These are phyloP conservation scores for Himalopsyche anomala DNA, from an alignment of 2,888 invertebrate species.

Conservation along the genomic window DNA sequence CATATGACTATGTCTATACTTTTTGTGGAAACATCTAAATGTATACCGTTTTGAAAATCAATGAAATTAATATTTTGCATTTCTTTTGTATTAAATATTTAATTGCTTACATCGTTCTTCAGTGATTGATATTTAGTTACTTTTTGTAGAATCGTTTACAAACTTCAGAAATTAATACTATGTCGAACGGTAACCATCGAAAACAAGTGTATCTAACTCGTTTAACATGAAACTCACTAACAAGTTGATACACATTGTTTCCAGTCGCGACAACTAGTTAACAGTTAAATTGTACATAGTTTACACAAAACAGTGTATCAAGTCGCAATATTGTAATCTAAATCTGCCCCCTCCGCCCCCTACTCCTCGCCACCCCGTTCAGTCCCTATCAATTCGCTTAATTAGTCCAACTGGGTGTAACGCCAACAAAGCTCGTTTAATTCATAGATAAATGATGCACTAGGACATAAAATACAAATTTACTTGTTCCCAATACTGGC, in stretches of 20 bases:
- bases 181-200: background rate
- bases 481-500: background rate
- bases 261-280: slow-evolving; percentile 51
- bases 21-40: no score
- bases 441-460: slow-evolving; percentile 51
- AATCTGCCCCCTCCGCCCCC: slow-evolving; percentile 10
- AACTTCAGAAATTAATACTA: background rate
- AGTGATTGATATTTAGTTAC: background rate
- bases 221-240: slow-evolving; percentile 6
- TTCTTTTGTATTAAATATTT: no score
- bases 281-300: slow-evolving; percentile 51
- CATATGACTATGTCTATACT: no score
- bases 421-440: slow-evolving; percentile 53
- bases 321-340: slow-evolving; percentile 45
- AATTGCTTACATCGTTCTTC: no score
- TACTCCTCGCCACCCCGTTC: background rate
- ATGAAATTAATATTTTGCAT: no score
- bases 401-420: slow-evolving; percentile 55
- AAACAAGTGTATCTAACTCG: slow-evolving; percentile 18
- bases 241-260: slow-evolving; percentile 48
- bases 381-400: slow-evolving; percentile 53
- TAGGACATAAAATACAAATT: slow-evolving; percentile 7
- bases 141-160: background rate
- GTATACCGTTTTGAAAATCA: no score
- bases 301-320: slow-evolving; percentile 59